These are phyloP conservation scores for Pteromalus puparum DNA, from an alignment of 1,140 invertebrate genomes.

Conservation along the genomic window DNA sequence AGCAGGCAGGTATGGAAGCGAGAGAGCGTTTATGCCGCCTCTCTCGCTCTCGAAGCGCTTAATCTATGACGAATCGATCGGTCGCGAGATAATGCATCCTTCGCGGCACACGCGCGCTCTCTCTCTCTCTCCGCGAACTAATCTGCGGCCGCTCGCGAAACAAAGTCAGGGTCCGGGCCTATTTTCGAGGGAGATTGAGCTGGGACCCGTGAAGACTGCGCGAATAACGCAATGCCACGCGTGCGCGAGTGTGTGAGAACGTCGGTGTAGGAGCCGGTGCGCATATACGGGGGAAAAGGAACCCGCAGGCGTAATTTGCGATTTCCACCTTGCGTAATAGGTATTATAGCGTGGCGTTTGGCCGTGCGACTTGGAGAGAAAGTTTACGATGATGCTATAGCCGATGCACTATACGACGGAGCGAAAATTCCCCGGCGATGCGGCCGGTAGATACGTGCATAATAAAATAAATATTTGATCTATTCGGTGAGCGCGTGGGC, in stretches of 20 bases:
- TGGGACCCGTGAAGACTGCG: not conserved
- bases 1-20: not conserved
- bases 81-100: slow-evolving; percentile 50
- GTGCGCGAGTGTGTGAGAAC: not conserved
- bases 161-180: slow-evolving; percentile 31
- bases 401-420: not conserved
- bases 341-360: slow-evolving; percentile 1
- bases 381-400: slow-evolving; percentile 22
- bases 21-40: not conserved
- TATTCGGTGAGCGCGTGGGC: not conserved
- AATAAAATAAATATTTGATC: slow-evolving; percentile 47
- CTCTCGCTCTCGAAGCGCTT: slow-evolving; percentile 25
- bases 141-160: not conserved
- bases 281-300: not conserved
- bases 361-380: slow-evolving; percentile 31
- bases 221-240: no score
- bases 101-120: slow-evolving; percentile 1
- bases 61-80: slow-evolving; percentile 53
- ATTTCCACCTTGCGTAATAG: slow-evolving; percentile 42
- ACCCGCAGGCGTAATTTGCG: slow-evolving; percentile 26
- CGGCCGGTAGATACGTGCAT: not conserved
- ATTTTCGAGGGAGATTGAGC: not conserved
- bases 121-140: slow-evolving; percentile 29
- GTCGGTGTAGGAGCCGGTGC: not conserved
- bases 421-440: slow-evolving; percentile 8